phyloP scores from a whole-genome alignment of 2,797 vertebrate species.

The Picus viridis region DNA sequence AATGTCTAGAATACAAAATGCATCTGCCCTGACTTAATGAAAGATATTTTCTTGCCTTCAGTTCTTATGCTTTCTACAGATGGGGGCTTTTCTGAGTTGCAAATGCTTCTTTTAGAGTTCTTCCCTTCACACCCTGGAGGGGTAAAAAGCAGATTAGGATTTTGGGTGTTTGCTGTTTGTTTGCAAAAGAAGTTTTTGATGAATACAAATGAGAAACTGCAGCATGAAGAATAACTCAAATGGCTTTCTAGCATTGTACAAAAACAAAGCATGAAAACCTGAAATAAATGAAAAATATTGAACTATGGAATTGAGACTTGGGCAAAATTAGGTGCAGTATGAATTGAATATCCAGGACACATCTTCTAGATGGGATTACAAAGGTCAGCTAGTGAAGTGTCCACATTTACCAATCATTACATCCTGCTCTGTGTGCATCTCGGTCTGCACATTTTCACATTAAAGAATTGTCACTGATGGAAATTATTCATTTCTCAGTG shows the following conservation, averaged over 20 bases:
- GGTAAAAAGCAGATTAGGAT: slow-evolving; percentile 49
- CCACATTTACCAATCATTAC: neutral
- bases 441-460: neutral
- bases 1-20: slow-evolving; percentile 47
- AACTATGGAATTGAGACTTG: slow-evolving; percentile 22
- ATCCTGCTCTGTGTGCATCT: neutral
- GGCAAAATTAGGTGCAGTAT: slow-evolving; percentile 32
- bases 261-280: slow-evolving; percentile 64
- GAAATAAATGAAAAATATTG: slow-evolving; percentile 70
- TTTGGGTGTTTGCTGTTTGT: slow-evolving; percentile 1
- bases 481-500: neutral
- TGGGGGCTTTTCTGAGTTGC: neutral
- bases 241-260: slow-evolving; percentile 47
- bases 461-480: neutral
- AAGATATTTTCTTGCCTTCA: neutral
- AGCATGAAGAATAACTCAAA: slow-evolving; percentile 68
- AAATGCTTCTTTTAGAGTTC: slow-evolving; percentile 15
- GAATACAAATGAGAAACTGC: slow-evolving; percentile 43
- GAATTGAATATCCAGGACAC: slow-evolving; percentile 33
- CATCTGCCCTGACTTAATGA: neutral
- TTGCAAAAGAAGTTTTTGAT: slow-evolving; percentile 54
- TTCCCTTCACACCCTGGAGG: slow-evolving; percentile 40
- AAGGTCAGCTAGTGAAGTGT: neutral
- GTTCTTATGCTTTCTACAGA: neutral
- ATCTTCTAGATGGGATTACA: neutral